phyloP scores from a whole-genome alignment of 2,888 invertebrate species.

The Zele albiditarsus region DNA sequence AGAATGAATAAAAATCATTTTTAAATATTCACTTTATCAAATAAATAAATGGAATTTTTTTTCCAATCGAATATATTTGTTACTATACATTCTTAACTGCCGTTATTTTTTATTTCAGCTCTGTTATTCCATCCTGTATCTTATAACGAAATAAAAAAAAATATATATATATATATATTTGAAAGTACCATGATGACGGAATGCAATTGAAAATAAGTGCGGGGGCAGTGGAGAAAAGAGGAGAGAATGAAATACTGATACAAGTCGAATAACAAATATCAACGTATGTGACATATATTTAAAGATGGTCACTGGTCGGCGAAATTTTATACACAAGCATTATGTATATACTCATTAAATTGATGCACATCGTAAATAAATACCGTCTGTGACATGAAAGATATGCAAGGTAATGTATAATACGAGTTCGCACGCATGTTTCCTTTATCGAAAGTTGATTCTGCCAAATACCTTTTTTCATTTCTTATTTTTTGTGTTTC shows the following conservation, averaged over 20 bases:
- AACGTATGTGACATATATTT: neutral
- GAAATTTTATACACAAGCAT: neutral
- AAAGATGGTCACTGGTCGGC: neutral
- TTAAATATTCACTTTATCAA: neutral
- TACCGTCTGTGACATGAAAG: neutral
- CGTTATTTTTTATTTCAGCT: too few species aligned
- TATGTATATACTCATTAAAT: neutral
- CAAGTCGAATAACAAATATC: neutral
- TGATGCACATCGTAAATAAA: constrained; percentile 16
- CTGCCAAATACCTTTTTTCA: constrained; percentile 5
- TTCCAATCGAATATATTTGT: too few species aligned
- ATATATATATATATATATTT: neutral
- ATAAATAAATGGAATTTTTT: too few species aligned
- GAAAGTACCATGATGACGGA: neutral
- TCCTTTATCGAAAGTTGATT: constrained; percentile 29
- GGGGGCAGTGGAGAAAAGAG: neutral
- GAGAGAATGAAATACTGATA: neutral
- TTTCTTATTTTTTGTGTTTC: neutral
- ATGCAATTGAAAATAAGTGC: neutral
- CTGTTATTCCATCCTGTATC: neutral
- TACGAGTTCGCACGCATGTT: constrained; percentile 5
- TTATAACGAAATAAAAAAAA: neutral
- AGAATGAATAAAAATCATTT: neutral
- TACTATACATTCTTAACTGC: too few species aligned
- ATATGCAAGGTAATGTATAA: constrained; percentile 6